phyloP scores from a whole-genome alignment of 2,888 invertebrate species.

The Caradrina clavipalpis region DNA sequence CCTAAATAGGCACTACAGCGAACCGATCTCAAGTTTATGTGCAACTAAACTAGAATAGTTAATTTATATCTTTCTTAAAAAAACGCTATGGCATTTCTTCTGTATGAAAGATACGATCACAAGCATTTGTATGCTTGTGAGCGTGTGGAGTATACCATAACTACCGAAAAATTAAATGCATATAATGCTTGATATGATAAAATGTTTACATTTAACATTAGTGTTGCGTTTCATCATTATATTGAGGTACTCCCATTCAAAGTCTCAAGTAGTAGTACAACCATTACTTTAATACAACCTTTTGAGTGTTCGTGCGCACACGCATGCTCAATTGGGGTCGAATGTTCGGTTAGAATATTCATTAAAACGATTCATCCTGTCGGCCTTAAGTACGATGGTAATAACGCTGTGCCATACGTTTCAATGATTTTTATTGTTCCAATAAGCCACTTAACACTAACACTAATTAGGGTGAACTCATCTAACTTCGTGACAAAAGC shows the following conservation, averaged over 20 bases:
- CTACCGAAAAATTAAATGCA: conserved; percentile 16
- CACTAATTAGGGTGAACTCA: too few relatives aligned
- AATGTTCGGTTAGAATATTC: conserved; percentile 63
- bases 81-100: too few relatives aligned
- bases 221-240: conserved; percentile 45
- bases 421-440: conserved; percentile 37
- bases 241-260: conserved; percentile 52
- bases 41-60: neutral
- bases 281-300: conserved; percentile 62
- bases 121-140: too few relatives aligned
- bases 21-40: neutral
- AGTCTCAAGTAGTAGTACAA: conserved; percentile 46
- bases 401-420: conserved; percentile 43
- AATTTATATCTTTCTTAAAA: neutral
- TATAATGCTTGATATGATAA: conserved; percentile 26
- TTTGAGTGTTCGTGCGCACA: conserved; percentile 66
- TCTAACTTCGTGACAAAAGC: too few relatives aligned
- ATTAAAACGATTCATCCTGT: conserved; percentile 68
- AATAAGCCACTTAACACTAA: conserved; percentile 4
- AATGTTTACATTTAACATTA: conserved; percentile 44
- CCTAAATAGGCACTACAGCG: neutral
- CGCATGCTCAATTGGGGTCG: conserved; percentile 68
- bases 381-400: conserved; percentile 54
- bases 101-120: too few relatives aligned
- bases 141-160: too few relatives aligned